Evolutionary conservation across 2,113 vertebrate species (phyloP), one percentile per base, ranked within the genome.

Genomic region (Calyptomena viridis): DNA sequence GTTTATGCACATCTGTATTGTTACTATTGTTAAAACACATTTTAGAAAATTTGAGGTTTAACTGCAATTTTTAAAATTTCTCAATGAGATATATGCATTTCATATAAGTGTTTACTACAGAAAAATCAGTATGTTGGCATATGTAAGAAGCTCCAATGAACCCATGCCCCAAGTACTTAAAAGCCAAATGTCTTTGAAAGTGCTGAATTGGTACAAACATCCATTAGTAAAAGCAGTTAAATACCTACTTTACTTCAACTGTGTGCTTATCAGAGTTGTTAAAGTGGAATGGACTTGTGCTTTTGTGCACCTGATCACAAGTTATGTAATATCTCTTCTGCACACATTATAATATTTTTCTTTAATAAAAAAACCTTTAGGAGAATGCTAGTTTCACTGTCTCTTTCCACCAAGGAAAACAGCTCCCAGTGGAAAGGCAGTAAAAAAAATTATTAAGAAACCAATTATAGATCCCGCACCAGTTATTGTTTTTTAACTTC

Each of bases 371-470:
- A 11, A 90, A 55, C 11, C 31, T 73, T 87, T 87, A 80, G 21
- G 23, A 66, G 17, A 85, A 11, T 77, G 11, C 1, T 62, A 5
- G 8, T 72, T 91, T 84, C 19, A 10, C 22, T 75, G 8, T 78
- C 24, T 84, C 35, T 72, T 95, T 88, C 55, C 33, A 84, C 30
- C 30, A 80, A 50, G 30, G 33, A 86, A 95, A 88, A 93, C 11
- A 71, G 7, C 13, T 90, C 63, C 55, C 71, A 88, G 46, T 18
- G 17, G 28, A 89, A 89, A 90, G 31, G 8, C 5, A 77, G 46
- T 50, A 78, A 89, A 95, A 94, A 77, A 58, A 24, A 40, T 40
- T 78, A 66, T 80, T 79, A 85, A 85, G 82, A 93, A 91, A 86
- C 27, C 24, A 52, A 40, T 91, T 88, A 90, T 56, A 59, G 24